Base-by-base conservation (phyloP, 2,888 invertebrate species). In the Carterocephalus palaemon region DNA sequence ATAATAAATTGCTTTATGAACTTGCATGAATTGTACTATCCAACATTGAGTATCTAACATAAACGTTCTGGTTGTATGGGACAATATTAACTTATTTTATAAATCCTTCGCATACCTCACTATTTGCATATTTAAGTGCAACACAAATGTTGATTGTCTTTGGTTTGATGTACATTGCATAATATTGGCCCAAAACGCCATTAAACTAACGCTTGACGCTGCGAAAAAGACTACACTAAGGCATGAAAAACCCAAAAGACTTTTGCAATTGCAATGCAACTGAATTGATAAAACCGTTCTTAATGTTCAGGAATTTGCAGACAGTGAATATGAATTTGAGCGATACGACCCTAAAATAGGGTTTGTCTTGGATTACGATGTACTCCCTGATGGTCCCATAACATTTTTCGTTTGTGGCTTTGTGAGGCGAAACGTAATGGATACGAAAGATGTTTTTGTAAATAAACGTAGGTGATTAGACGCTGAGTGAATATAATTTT, bases 391-490 rank as follows among this genome's bases (percentile, higher is more conserved):
- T 56, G 48, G 54, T 53, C 49, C 56, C 48, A 54, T 64, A 54
- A 54, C 62, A 47, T 49, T 56, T 57, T 65, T 75, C 61, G 60
- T 38, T 63, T 83, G 84, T 75, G 59, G 55, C 47, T 76, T 71
- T 76, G 57, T 52, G 56, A 68, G 60, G 61, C 60, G 60, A 60
- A 65, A 64, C 59, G 46, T 47, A 61, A 49, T 38, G 52, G 59
- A 58, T 51, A 57, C 54, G 40, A 70, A 62, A 69, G 54, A 61
- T 49, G 59, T 78, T 54, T 61, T 69, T 72, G 64, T 80, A 57
- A 60, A 67, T 56, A 72, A 76, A 82, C 69, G 83, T 86, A 84
- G 83, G 85, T 86, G 82, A 74, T 68, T 69, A 72, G 62, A 66
- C 56, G 61, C 65, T 67, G 67, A 74, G 65, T 72, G 62, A 60